A percentile compares a stretch with the other conserved stretches of the same genome.
Conservation (phyloP, 2,797 vertebrate species). For the Synaphobranchus kaupii region DNA sequence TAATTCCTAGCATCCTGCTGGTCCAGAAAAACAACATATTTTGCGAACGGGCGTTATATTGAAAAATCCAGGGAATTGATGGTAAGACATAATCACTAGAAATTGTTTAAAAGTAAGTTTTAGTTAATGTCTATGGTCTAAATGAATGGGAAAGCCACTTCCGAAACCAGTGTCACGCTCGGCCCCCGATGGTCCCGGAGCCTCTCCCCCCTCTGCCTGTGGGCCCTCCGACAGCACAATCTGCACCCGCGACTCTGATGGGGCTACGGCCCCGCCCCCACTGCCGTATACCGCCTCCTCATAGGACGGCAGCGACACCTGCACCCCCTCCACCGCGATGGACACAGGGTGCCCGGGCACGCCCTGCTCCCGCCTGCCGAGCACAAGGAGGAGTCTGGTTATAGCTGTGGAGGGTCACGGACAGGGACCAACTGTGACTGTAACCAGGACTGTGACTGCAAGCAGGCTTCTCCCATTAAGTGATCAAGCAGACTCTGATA, state of each 20-base stretch:
- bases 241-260: conserved; percentile 82
- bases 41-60: too few species aligned
- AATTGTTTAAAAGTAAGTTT: too few species aligned
- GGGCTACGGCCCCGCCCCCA: conserved; percentile 72
- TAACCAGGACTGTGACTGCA: too few species aligned
- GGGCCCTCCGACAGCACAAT: conserved; percentile 86
- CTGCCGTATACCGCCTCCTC: conserved; percentile 92
- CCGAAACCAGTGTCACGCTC: too few species aligned
- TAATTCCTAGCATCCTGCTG: too few species aligned
- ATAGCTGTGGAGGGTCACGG: not conserved
- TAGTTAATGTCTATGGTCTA: too few species aligned
- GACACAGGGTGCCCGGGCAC: conserved; percentile 89
- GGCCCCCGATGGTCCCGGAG: not conserved
- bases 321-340: conserved; percentile 94
- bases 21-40: too few species aligned
- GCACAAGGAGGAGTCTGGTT: not conserved
- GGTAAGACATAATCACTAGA: too few species aligned
- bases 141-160: too few species aligned
- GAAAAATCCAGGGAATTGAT: too few species aligned
- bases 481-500: too few species aligned
- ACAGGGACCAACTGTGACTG: not conserved
- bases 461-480: too few species aligned
- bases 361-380: conserved; percentile 83
- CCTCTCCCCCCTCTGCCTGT: conserved; percentile 60
- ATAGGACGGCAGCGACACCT: conserved; percentile 90